These are phyloP conservation scores for Lysandra coridon DNA, from an alignment of 2,888 invertebrate genomes.

Conservation along the genomic window DNA sequence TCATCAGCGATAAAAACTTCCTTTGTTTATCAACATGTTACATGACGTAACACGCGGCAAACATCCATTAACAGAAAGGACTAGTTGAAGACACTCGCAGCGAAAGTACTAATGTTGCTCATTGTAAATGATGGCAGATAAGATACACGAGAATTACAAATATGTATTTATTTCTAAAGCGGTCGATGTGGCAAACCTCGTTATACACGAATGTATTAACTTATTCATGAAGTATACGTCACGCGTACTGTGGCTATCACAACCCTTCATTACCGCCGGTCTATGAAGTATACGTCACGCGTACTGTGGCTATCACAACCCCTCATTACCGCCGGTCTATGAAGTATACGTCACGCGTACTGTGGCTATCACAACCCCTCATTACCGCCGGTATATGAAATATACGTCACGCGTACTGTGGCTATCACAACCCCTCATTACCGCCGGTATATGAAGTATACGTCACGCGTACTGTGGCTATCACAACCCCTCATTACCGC, in stretches of 20 bases:
- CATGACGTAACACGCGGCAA: neutral
- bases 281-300: neutral
- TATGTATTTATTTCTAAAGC: neutral
- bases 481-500: neutral
- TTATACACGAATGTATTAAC: neutral
- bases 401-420: neutral
- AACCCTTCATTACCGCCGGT: neutral
- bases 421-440: neutral
- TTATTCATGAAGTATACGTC: neutral
- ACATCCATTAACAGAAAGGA: neutral
- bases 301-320: neutral
- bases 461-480: neutral
- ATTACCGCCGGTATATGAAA: neutral
- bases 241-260: neutral
- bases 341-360: neutral
- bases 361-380: neutral
- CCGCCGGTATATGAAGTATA: neutral
- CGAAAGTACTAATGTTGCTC: neutral
- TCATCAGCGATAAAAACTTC: constrained; percentile 1
- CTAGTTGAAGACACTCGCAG: neutral
- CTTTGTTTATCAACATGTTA: neutral
- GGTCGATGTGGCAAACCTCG: neutral
- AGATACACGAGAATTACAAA: neutral
- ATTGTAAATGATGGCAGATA: neutral
- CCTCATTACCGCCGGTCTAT: neutral